Evolutionary conservation across 2,113 vertebrate species (phyloP).

Genomic region (Cochlearius cochlearius): DNA sequence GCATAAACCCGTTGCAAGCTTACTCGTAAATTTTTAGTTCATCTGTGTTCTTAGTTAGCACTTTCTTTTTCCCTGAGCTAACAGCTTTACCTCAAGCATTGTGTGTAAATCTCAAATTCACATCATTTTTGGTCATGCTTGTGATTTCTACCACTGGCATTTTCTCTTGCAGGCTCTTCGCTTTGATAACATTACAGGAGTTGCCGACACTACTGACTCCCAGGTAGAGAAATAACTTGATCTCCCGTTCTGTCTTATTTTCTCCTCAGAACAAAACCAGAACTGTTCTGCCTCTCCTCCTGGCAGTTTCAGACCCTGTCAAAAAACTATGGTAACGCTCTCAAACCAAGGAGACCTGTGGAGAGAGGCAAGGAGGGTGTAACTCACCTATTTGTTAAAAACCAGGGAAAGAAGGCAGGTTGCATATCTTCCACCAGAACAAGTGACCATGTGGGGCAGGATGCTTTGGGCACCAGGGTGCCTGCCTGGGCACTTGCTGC

Average conservation of each 20-base stretch:
- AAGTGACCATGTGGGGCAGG: not conserved
- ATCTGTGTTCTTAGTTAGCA: not conserved
- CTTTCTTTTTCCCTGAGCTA: not conserved
- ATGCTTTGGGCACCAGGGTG: not conserved
- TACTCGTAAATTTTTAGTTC: not conserved
- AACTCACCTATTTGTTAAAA: not conserved
- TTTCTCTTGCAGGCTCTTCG: slow-evolving; percentile 49
- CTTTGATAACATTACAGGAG: not conserved
- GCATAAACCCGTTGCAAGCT: not conserved
- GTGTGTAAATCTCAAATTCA: not conserved
- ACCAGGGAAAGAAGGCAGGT: not conserved
- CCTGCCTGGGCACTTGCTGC: not conserved
- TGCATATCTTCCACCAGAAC: not conserved
- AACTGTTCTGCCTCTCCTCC: not conserved
- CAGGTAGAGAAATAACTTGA: slow-evolving; percentile 21
- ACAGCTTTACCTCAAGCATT: not conserved
- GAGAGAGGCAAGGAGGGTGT: not conserved
- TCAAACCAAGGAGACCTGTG: not conserved
- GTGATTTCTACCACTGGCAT: not conserved
- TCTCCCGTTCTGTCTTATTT: not conserved
- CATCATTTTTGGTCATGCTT: not conserved
- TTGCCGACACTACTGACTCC: not conserved
- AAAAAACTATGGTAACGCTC: not conserved
- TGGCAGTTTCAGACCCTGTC: not conserved
- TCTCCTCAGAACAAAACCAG: not conserved